A percentile compares a stretch with the other conserved stretches of the same genome.
Conservation (phyloP, 1,140 invertebrate species). For the Microplitis mediator region DNA sequence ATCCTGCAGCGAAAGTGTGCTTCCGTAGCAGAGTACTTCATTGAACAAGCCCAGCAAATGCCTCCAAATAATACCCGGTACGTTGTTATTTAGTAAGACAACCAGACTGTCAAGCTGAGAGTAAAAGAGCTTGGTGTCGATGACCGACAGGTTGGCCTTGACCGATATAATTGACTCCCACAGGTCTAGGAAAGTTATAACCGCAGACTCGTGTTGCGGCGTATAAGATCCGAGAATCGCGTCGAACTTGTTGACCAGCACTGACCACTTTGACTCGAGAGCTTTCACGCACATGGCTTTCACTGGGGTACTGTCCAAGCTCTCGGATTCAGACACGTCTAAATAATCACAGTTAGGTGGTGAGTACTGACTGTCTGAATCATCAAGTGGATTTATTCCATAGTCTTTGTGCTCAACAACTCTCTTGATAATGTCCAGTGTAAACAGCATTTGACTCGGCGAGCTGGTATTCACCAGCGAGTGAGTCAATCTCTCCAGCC, state of each 20-base stretch:
- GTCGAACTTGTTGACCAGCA: constrained; percentile 70
- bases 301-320: constrained; percentile 79
- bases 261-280: constrained; percentile 80
- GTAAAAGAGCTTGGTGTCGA: constrained; percentile 88
- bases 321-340: constrained; percentile 76
- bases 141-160: constrained; percentile 85
- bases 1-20: constrained; percentile 84
- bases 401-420: constrained; percentile 87
- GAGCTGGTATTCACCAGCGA: constrained; percentile 57
- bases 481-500: constrained; percentile 71
- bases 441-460: constrained; percentile 73
- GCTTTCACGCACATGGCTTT: constrained; percentile 86
- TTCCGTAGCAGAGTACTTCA: constrained; percentile 88
- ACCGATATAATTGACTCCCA: constrained; percentile 93
- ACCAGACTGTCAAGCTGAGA: constrained; percentile 82
- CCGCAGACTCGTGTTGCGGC: constrained; percentile 58
- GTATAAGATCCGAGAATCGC: constrained; percentile 60
- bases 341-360: constrained; percentile 68
- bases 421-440: constrained; percentile 81
- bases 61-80: constrained; percentile 82
- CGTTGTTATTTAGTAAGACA: constrained; percentile 71
- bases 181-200: constrained; percentile 81
- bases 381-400: constrained; percentile 80
- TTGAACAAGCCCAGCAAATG: constrained; percentile 84
- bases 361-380: constrained; percentile 52